Percentiles rank a stretch among this genome's conserved stretches.
Evolutionary conservation across 64 coral and sea anemone genomes (phyloP).

Genomic region (Stylophora pistillata): DNA sequence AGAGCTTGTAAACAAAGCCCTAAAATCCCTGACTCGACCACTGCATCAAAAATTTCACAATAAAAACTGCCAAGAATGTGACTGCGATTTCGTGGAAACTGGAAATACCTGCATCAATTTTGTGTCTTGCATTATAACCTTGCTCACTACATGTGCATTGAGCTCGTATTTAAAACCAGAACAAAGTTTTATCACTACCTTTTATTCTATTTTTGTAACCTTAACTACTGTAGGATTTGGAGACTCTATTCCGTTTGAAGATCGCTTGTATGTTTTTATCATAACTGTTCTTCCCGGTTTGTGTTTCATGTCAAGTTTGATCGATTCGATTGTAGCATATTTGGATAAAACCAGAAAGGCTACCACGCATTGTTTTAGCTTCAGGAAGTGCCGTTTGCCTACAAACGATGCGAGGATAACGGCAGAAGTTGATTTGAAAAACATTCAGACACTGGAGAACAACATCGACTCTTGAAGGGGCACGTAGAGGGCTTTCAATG

Average conservation of each 20-base stretch:
- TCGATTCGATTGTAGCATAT: constrained; percentile 20
- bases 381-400: background rate
- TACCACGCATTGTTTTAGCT: background rate
- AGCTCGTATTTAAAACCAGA: background rate
- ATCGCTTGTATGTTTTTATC: constrained; percentile 9
- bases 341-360: background rate
- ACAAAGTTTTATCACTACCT: background rate
- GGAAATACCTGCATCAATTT: background rate
- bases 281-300: constrained; percentile 17
- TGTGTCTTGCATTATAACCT: background rate
- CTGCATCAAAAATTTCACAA: background rate
- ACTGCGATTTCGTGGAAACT: background rate
- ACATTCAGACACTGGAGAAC: background rate
- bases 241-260: constrained; percentile 50
- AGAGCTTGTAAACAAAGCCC: constrained; percentile 7
- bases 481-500: background rate
- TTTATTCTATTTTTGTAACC: constrained; percentile 51
- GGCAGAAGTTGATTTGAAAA: background rate
- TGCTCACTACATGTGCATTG: background rate
- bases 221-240: constrained; percentile 57
- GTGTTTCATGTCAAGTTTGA: constrained; percentile 13
- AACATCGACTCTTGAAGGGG: background rate
- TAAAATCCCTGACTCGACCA: background rate
- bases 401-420: background rate
- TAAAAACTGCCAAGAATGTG: background rate